Evolutionary conservation across 2,113 vertebrate genomes (phyloP), one percentile per base, ranked within the genome.

Genomic region (Psophia crepitans): DNA sequence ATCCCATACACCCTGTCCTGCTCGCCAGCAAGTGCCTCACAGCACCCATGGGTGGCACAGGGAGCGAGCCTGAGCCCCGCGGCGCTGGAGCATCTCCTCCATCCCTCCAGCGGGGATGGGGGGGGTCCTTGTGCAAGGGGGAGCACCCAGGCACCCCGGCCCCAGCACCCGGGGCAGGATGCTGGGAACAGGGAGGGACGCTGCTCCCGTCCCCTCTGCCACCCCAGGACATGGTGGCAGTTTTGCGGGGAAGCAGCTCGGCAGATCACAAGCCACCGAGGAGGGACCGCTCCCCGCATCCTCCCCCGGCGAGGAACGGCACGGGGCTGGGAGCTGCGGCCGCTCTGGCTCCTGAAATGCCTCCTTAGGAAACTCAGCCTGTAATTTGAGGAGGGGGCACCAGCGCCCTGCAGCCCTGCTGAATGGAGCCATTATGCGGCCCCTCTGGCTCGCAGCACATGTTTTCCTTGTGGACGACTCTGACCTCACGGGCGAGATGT

Each of bases 381-480:
- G 96, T 96, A 97, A 97, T 85, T n/a, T 95, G 97, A 97, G 96
- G 96, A 97, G 96, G 96, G 96, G 96, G 94, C 91, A 94, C 95
- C 66, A 66, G 90, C 64, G 89, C 88, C 80, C 87, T 44, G 79
- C 58, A n/a, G 92, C 87, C 95, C 74, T 56, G 87, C 93, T 97
- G 93, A 97, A 97, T 97, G 92, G 83, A 96, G 65, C 90, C 77
- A 93, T 97, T 97, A 97, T 97, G 76, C 1, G 16, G 84, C 78
- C 80, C 83, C 83, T 89, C 82, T 86, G 3, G 5, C 68, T 81
- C 2, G 2, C 49, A 90, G 92, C 96, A 93, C 83, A 91, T 96
- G 93, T 96, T 96, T 92, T 94, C 76, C 92, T 94, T 81, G 79
- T 75, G 96, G 92, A 96, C 96, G 91, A 3, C 1, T 56, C 93